A percentile compares a stretch with the other conserved stretches of the same genome.
phyloP scores from a whole-genome alignment of 2,113 vertebrate genomes.

The Varanus komodoensis region DNA sequence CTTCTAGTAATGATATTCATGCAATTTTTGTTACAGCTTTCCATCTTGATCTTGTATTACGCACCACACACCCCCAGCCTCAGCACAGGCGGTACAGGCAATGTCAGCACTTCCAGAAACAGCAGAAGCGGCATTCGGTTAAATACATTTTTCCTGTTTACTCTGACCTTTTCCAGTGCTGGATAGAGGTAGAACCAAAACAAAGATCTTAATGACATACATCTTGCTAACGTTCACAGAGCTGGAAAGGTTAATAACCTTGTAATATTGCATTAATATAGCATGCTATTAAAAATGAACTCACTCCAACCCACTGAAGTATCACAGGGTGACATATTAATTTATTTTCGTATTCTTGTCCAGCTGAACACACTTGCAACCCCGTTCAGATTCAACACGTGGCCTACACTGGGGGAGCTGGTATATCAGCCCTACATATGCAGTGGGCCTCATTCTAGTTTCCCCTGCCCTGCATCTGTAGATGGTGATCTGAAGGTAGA shows the following conservation, averaged over 20 bases:
- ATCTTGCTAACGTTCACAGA: slow-evolving; percentile 16
- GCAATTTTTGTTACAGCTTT: slow-evolving; percentile 48
- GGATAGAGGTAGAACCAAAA: neutral
- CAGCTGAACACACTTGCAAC: too few relatives aligned
- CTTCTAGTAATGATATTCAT: slow-evolving; percentile 62
- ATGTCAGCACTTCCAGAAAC: slow-evolving; percentile 24
- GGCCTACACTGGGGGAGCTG: too few relatives aligned
- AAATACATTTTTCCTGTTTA: slow-evolving; percentile 17
- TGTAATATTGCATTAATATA: neutral
- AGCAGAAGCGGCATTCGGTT: slow-evolving; percentile 37
- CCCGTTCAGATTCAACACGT: too few relatives aligned
- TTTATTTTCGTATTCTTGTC: too few relatives aligned
- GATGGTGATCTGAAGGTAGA: too few relatives aligned
- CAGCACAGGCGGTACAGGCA: slow-evolving; percentile 7
- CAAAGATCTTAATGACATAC: slow-evolving; percentile 36
- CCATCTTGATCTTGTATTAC: slow-evolving; percentile 23
- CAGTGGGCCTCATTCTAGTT: too few relatives aligned
- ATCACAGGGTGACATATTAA: neutral
- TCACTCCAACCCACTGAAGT: neutral
- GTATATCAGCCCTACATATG: too few relatives aligned
- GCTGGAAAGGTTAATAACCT: neutral
- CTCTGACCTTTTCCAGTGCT: slow-evolving; percentile 38
- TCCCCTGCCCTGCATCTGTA: too few relatives aligned
- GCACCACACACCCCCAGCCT: slow-evolving; percentile 47
- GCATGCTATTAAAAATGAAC: neutral